These are phyloP conservation scores for Malurus alboscapulatus DNA, from an alignment of 2,113 vertebrate genomes.

Conservation along the genomic window DNA sequence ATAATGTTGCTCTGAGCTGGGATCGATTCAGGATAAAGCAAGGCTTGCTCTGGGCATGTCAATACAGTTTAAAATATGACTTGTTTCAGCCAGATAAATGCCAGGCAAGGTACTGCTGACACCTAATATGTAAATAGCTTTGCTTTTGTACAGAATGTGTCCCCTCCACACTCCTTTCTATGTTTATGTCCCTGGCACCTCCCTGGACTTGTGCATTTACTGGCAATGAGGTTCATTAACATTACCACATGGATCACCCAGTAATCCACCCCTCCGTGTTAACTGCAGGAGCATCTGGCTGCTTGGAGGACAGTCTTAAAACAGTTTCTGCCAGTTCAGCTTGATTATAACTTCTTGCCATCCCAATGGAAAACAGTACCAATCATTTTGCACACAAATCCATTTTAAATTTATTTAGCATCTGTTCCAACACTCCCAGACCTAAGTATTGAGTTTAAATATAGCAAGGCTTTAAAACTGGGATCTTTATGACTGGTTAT, in stretches of 20 bases:
- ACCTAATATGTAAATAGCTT: neutral
- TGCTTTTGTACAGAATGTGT: neutral
- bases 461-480: neutral
- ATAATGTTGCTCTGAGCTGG: neutral
- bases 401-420: neutral
- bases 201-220: neutral
- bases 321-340: neutral
- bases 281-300: neutral
- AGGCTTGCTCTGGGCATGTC: neutral
- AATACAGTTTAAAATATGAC: slow-evolving; percentile 2
- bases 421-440: neutral
- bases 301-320: neutral
- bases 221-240: neutral
- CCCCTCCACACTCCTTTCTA: neutral
- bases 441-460: neutral
- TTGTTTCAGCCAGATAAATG: neutral
- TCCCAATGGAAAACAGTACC: neutral
- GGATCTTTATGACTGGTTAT: neutral
- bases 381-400: neutral
- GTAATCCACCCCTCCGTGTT: neutral
- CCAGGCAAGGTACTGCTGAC: neutral
- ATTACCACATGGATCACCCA: neutral
- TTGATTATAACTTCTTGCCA: neutral
- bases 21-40: neutral
- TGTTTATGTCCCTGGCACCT: neutral